Base-by-base conservation (phyloP, 2,888 invertebrate genomes). In the Aphodius sticticus region DNA sequence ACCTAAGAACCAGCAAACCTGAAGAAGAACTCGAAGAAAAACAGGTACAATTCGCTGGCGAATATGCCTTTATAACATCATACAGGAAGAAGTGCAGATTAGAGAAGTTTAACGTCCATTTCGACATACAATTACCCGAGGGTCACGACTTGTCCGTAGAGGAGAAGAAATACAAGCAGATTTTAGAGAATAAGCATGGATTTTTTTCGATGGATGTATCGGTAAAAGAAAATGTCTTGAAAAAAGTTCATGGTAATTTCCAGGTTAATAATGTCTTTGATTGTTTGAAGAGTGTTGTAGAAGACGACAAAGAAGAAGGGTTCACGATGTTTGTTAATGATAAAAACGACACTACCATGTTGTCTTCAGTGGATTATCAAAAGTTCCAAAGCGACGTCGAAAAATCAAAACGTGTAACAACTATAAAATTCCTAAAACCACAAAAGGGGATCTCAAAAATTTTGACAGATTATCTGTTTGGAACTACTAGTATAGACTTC, bases 1-100 rank as follows among this genome's bases (percentile, higher is more conserved):
- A 77, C 12, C 26, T 83, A 69, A 76, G 70, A 16, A 26, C 76
- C 16, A 79, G 70, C n/a, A 81, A 79, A 77, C 69, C 79, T 14
- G 80, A 86, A 53, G 83, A 85, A 72, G 79, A 81, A 76, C 77
- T 81, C 36, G 80, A 81, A 9, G 74, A 74, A 14, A 12, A 74
- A n/a, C 0, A 12, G 35, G n/a, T 35, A 2, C 9, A 6, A 35
- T 74, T 74, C 35, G 15, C 26, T 37, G 74, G 74, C 5, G 74
- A 74, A 12, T 74, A 74, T 37, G 26, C 35, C 16, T 74, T 74
- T 74, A 74, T 74, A 35, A 74, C 14, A 35, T 36, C 35, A 7
- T 37, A 74, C 35, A 35, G 74, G n/a, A 74, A 74, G 35, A 16
- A 74, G n/a, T 35, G 35, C 16, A 35, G 74, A 12, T n/a, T 36